phyloP scores from a whole-genome alignment of 2,888 invertebrate species.

The Limnephilus lunatus region DNA sequence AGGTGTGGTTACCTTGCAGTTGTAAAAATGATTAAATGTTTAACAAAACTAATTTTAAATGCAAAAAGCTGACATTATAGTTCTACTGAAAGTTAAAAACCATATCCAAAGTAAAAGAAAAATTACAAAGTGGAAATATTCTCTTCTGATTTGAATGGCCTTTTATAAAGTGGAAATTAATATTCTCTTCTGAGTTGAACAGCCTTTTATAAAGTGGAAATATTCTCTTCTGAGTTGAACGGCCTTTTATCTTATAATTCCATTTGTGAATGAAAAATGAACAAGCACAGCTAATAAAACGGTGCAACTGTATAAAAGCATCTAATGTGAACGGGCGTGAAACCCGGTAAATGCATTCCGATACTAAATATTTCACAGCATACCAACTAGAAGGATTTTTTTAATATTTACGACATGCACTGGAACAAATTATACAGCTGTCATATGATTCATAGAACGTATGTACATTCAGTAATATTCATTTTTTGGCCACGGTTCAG shows the following conservation, averaged over 20 bases:
- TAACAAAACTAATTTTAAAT: background rate
- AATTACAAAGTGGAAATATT: background rate
- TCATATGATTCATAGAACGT: background rate
- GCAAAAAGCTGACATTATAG: background rate
- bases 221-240: background rate
- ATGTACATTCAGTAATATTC: background rate
- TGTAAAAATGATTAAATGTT: background rate
- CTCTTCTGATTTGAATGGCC: background rate
- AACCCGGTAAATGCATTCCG: background rate
- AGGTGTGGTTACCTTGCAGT: background rate
- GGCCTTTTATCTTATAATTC: background rate
- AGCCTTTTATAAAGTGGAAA: too few relatives aligned
- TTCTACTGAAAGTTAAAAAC: background rate
- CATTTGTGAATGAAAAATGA: background rate
- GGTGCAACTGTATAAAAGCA: background rate
- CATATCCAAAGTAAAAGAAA: background rate
- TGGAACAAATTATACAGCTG: background rate
- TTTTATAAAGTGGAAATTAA: too few relatives aligned
- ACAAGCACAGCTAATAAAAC: background rate
- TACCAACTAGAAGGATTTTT: background rate
- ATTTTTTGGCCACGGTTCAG: background rate
- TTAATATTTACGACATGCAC: background rate
- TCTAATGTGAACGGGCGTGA: background rate
- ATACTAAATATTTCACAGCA: background rate
- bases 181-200: too few relatives aligned